Evolutionary conservation across 2,113 vertebrate species (phyloP).

Genomic region (Mesoclemmys tuberculata): DNA sequence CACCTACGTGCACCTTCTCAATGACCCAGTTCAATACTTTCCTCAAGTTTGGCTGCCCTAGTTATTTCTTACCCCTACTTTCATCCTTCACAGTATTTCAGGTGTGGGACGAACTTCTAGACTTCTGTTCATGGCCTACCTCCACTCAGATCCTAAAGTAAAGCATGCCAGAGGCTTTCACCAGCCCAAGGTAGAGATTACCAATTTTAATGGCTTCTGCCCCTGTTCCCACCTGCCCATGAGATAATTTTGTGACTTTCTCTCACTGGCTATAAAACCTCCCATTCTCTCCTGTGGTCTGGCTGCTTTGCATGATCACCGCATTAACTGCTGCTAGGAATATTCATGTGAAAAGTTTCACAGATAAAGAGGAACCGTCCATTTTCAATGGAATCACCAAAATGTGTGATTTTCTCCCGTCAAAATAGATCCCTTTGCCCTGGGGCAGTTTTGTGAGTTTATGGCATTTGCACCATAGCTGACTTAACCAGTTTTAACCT

Average conservation of each 20-base stretch:
- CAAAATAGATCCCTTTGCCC: background rate
- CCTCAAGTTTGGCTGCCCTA: background rate
- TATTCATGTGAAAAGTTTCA: background rate
- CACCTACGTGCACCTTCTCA: background rate
- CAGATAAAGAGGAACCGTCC: background rate
- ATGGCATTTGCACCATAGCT: background rate
- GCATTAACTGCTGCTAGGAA: background rate
- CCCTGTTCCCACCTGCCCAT: background rate
- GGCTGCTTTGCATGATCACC: background rate
- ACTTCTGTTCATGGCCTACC: background rate
- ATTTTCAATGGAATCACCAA: background rate
- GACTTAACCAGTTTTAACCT: background rate
- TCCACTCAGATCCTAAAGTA: background rate
- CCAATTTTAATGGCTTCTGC: background rate
- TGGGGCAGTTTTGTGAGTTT: background rate
- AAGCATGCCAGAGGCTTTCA: background rate
- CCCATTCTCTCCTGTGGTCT: background rate
- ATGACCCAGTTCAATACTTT: background rate
- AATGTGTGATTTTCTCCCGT: background rate
- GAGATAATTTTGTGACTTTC: background rate
- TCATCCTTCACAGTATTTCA: background rate
- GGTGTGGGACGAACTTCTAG: background rate
- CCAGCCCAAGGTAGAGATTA: background rate
- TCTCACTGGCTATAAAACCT: background rate
- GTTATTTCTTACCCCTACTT: background rate